These are phyloP conservation scores for Lucifuga dentata DNA, from an alignment of 2,113 vertebrate genomes.

Conservation along the genomic window DNA sequence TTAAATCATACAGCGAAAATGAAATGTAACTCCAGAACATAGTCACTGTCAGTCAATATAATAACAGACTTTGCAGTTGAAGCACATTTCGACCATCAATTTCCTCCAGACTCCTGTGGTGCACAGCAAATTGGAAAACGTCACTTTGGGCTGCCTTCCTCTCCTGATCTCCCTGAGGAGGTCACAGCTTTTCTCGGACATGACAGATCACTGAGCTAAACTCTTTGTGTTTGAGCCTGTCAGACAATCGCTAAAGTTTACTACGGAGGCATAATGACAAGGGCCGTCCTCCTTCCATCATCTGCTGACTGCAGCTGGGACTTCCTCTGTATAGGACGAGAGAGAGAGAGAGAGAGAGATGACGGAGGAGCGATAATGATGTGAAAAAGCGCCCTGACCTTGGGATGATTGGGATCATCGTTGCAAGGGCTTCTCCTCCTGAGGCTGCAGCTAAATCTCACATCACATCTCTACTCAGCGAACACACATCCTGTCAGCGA, in stretches of 20 bases:
- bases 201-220: conserved; percentile 36
- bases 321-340: conserved; percentile 44
- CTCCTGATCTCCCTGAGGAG: conserved; percentile 29
- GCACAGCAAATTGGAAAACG: conserved; percentile 2
- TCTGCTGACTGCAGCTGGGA: conserved; percentile 14
- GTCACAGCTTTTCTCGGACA: conserved; percentile 19
- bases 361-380: conserved; percentile 57
- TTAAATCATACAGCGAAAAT: no score
- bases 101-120: not conserved
- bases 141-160: conserved; percentile 6
- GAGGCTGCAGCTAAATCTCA: conserved; percentile 39
- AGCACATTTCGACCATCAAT: not conserved
- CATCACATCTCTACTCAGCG: conserved; percentile 44
- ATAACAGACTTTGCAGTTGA: conserved; percentile 7
- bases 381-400: conserved; percentile 65
- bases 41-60: not conserved
- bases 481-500: conserved; percentile 40
- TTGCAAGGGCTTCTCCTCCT: conserved; percentile 11
- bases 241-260: conserved; percentile 47
- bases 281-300: conserved; percentile 11
- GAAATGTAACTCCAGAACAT: no score
- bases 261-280: conserved; percentile 23
- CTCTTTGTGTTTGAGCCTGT: conserved; percentile 33
- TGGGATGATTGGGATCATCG: conserved; percentile 59
- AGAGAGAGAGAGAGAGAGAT: not conserved